These are phyloP conservation scores for Ciconia boyciana DNA, from an alignment of 2,113 vertebrate species.

Conservation along the genomic window DNA sequence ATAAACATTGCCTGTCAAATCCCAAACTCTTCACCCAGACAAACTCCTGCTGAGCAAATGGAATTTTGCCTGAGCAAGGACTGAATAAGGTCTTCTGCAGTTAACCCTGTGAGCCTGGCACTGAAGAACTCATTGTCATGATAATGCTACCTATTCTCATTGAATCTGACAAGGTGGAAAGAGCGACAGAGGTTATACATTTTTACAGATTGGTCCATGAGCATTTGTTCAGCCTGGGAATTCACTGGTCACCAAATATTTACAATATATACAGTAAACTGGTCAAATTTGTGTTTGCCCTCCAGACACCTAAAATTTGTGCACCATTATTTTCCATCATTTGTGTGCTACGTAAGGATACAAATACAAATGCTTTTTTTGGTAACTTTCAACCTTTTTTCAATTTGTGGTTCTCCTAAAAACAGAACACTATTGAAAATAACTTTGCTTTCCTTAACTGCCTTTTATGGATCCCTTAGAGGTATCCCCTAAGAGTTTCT, in stretches of 20 bases:
- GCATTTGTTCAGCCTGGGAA: neutral
- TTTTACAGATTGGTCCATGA: neutral
- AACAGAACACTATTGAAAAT: neutral
- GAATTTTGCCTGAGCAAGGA: neutral
- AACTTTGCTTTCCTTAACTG: neutral
- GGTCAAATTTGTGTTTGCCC: neutral
- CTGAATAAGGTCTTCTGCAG: neutral
- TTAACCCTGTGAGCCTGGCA: neutral
- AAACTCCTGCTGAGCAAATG: neutral
- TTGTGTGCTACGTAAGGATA: neutral
- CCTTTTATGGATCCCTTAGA: neutral
- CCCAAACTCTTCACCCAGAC: neutral
- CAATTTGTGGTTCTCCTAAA: neutral
- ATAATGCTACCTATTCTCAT: neutral
- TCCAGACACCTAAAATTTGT: neutral
- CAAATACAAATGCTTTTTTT: neutral
- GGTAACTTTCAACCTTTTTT: neutral
- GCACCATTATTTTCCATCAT: neutral
- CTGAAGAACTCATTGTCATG: neutral
- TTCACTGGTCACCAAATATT: neutral
- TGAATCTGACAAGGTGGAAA: neutral
- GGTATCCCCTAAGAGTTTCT: neutral
- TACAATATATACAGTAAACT: neutral
- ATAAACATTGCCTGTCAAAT: neutral
- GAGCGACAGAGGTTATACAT: neutral